Percentiles rank a stretch among this genome's conserved stretches.
Evolutionary conservation across 2,888 invertebrate genomes (phyloP).

Genomic region (Protophormia terraenovae): DNA sequence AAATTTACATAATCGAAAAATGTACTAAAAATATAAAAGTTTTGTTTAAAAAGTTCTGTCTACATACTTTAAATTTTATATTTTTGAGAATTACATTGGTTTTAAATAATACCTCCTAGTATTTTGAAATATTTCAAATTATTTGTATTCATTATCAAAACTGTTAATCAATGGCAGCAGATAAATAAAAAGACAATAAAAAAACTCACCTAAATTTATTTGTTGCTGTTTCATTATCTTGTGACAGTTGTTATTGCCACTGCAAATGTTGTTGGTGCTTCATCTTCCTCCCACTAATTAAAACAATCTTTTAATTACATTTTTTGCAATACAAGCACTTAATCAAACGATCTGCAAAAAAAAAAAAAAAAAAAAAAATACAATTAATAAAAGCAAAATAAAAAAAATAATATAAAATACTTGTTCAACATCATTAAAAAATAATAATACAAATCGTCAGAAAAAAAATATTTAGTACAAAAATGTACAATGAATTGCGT

Average conservation of each 20-base stretch:
- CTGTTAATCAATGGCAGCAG: not conserved
- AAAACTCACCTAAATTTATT: not conserved
- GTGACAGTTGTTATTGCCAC: conserved; percentile 15
- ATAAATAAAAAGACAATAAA: not conserved
- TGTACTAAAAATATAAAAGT: no score
- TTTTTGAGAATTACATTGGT: no score
- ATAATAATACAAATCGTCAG: no score
- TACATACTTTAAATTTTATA: no score
- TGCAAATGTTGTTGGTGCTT: not conserved
- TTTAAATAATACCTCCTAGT: no score
- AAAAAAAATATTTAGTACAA: not conserved
- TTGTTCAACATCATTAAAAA: not conserved
- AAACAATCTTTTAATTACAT: conserved; percentile 1
- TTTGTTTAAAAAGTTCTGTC: no score
- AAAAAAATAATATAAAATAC: not conserved
- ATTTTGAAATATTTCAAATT: no score
- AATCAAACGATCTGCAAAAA: not conserved
- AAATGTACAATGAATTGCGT: conserved; percentile 63
- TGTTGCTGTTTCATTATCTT: not conserved
- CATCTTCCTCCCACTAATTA: conserved; percentile 2
- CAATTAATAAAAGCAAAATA: conserved; percentile 11
- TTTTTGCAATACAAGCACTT: conserved; percentile 31
- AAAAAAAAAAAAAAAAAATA: not conserved
- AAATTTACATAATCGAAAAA: no score
- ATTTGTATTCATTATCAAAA: no score